phyloP scores from a whole-genome alignment of 1,140 invertebrate genomes.

The Meloidogyne hapla region DNA sequence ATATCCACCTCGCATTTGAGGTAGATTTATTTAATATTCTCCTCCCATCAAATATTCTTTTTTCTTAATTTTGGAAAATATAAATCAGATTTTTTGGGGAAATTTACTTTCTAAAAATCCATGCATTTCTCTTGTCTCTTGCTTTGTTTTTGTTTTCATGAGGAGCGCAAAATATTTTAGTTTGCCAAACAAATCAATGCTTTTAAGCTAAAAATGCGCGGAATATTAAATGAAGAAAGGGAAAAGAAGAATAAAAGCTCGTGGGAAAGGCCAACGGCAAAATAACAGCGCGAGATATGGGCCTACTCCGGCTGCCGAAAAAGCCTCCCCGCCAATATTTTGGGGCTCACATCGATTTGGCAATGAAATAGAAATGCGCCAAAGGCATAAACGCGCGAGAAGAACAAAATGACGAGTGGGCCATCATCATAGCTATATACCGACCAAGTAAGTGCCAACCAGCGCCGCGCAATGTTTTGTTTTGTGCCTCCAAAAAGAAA shows the following conservation, averaged over 20 bases:
- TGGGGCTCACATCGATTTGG: not conserved
- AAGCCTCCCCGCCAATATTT: not conserved
- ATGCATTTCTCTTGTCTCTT: too few species aligned
- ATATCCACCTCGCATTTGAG: too few species aligned
- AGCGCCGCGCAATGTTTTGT: not conserved
- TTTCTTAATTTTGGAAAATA: too few species aligned
- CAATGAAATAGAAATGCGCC: not conserved
- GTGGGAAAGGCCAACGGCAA: not conserved
- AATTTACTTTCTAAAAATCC: too few species aligned
- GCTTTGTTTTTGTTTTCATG: not conserved
- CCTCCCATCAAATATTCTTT: too few species aligned
- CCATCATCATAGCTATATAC: not conserved
- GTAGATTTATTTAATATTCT: too few species aligned
- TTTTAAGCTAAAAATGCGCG: constrained; percentile 5
- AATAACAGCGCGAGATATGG: not conserved
- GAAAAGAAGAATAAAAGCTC: not conserved
- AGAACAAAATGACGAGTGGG: not conserved
- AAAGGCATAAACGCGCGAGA: not conserved
- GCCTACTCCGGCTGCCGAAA: constrained; percentile 4
- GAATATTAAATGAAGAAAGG: not conserved
- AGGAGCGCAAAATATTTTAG: not conserved
- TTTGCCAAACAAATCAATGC: constrained; percentile 4
- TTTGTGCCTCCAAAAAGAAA: not conserved
- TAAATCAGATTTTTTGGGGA: too few species aligned
- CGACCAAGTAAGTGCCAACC: not conserved